Conservation (phyloP, 2,113 vertebrate genomes). For the Gallinago undulata region DNA sequence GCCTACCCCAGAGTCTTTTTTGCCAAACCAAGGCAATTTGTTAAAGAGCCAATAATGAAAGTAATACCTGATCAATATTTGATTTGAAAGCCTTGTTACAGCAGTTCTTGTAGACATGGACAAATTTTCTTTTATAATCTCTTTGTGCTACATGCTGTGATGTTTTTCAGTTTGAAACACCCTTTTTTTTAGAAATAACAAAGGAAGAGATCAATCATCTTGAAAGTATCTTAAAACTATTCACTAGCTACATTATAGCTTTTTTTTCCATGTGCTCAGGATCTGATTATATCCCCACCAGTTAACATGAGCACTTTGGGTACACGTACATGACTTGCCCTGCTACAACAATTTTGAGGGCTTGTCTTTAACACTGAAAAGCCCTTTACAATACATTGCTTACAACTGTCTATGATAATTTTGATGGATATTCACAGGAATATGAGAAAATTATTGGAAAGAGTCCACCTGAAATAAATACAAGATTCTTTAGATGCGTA, state of each 20-base stretch:
- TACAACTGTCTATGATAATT: background rate
- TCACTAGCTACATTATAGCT: background rate
- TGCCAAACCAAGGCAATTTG: background rate
- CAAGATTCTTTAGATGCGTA: background rate
- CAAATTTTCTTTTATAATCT: background rate
- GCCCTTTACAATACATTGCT: background rate
- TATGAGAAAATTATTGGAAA: background rate
- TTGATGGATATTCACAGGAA: background rate
- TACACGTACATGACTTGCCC: background rate
- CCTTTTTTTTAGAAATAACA: background rate
- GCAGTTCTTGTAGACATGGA: background rate
- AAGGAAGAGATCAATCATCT: background rate
- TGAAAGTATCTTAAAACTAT: background rate
- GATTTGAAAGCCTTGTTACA: background rate
- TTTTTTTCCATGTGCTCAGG: background rate
- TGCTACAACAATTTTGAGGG: background rate
- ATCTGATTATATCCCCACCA: background rate
- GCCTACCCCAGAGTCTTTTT: background rate
- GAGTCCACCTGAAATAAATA: background rate
- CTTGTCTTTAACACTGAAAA: background rate
- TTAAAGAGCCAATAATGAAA: background rate
- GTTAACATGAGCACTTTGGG: background rate
- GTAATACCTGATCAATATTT: background rate
- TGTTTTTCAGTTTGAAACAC: background rate
- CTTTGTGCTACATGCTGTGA: background rate